Base-by-base conservation (phyloP, 2,797 vertebrate species). In the Pseudotriccus pelzelni region DNA sequence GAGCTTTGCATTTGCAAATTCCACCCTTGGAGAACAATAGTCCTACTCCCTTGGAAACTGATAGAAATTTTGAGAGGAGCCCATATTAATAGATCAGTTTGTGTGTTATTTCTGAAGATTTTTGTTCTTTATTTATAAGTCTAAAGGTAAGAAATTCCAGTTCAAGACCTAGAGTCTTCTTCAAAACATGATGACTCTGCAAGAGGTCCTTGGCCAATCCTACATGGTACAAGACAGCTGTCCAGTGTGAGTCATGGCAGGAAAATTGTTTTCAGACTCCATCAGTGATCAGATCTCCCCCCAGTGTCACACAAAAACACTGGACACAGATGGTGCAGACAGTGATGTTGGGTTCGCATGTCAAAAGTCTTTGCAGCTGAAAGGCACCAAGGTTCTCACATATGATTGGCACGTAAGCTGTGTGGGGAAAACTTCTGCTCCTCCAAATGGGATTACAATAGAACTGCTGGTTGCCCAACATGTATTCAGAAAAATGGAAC, bases 331-430 rank as follows among this genome's bases (percentile, higher is more conserved):
- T 84, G 70, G 24, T 79, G 32, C 74, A 69, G 43, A 13, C 43
- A 37, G 24, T 11, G 49, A 10, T 37, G 21, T 5, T 75, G 46
- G 15, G 9, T 72, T 80, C 0, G 0, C 18, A 25, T 1, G 2
- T 46, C 55, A 55, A 50, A 89, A 43, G 34, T 50, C 30, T 41
- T 62, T 46, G 32, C n/a, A 72, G 36, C 16, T 68, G 76, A 75
- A 72, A 68, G 30, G 9, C 2, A 0, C 7, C 36, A 20, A 59
- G 20, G 25, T 58, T 78, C 34, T 60, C 1, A 0, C 3, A 46
- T 4, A 4, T 36, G 43, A 43, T 6, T 41, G 46, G 24, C 30
- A 17, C 0, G 0, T 37, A 12, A 70, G 24, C 66, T 44, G 41
- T 32, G 1, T 17, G 14, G 27, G 24, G 14, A 56, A 60, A 82